A percentile compares a stretch with the other conserved stretches of the same genome.
Evolutionary conservation across 2,113 vertebrate species (phyloP).

Genomic region (Brienomyrus longianalis): DNA sequence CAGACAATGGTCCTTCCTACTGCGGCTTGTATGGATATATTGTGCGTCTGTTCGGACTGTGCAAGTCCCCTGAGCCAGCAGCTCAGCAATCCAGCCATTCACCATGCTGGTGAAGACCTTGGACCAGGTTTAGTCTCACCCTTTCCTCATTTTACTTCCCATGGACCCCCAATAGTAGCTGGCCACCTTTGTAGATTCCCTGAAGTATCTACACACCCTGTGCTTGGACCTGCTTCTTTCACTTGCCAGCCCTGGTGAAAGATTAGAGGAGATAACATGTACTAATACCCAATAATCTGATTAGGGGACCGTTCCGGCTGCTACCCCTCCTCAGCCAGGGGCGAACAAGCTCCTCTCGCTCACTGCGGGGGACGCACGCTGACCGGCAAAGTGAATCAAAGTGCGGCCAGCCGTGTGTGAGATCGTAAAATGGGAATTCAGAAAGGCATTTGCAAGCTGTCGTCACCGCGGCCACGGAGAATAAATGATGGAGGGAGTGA

Average conservation of each 20-base stretch:
- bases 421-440: conserved; percentile 12
- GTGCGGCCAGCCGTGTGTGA: neutral
- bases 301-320: neutral
- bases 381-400: conserved; percentile 8
- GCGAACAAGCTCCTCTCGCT: neutral
- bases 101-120: neutral
- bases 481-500: neutral
- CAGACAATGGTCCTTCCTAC: neutral
- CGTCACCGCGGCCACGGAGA: neutral
- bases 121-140: neutral
- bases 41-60: neutral
- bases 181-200: neutral
- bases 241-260: neutral
- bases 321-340: neutral
- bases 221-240: neutral
- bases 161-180: neutral
- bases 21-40: neutral
- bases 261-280: conserved; percentile 20
- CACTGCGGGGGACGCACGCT: neutral
- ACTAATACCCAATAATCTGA: conserved; percentile 22
- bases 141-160: neutral
- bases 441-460: conserved; percentile 14
- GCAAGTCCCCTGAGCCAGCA: neutral
- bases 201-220: neutral
- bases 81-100: neutral